phyloP scores from a whole-genome alignment of 2,797 vertebrate species.

The Mallotus villosus region DNA sequence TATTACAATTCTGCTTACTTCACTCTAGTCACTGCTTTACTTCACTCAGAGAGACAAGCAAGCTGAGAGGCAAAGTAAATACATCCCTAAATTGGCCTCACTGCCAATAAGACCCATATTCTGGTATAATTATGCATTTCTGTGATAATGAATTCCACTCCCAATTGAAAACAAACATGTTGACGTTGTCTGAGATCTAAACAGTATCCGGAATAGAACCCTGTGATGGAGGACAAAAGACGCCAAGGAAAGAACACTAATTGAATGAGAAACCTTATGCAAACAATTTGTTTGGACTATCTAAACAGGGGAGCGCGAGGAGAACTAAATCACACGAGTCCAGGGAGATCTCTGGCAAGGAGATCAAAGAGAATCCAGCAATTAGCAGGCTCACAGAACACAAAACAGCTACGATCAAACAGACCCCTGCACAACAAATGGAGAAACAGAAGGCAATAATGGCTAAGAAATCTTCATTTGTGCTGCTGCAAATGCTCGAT shows the following conservation, averaged over 20 bases:
- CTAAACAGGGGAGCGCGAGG: constrained; percentile 33
- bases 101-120: constrained; percentile 16
- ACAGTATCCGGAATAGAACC: constrained; percentile 25
- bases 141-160: constrained; percentile 9
- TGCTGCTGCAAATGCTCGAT: constrained; percentile 17
- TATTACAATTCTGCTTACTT: constrained; percentile 5
- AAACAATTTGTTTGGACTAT: constrained; percentile 46
- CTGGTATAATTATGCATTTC: constrained; percentile 16
- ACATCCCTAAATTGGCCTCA: constrained; percentile 1
- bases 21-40: too few species aligned
- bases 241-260: constrained; percentile 34
- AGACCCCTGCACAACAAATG: constrained; percentile 41
- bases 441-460: constrained; percentile 49
- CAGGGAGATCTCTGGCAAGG: constrained; percentile 37
- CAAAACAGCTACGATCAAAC: constrained; percentile 42
- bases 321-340: constrained; percentile 29
- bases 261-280: constrained; percentile 43
- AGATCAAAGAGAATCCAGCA: constrained; percentile 53
- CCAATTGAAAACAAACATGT: constrained; percentile 14
- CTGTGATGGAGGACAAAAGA: constrained; percentile 20
- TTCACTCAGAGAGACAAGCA: constrained; percentile 2
- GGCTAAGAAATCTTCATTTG: constrained; percentile 43
- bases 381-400: constrained; percentile 43
- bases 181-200: constrained; percentile 11
- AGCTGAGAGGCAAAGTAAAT: constrained; percentile 16